These are phyloP conservation scores for Dryoscopus gambensis DNA, from an alignment of 2,113 vertebrate genomes.

Conservation along the genomic window DNA sequence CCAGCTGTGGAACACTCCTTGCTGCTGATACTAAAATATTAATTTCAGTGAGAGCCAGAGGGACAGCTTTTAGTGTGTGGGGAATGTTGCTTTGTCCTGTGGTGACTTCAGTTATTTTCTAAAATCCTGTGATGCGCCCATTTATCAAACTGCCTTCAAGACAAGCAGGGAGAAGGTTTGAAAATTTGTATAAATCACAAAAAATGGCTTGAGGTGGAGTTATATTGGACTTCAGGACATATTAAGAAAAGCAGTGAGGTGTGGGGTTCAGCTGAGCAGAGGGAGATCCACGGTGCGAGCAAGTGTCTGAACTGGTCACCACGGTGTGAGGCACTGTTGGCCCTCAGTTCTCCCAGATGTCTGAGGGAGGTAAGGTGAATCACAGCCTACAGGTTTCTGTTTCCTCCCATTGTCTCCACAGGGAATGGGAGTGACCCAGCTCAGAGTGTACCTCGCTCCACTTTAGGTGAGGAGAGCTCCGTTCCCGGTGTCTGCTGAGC, in stretches of 20 bases:
- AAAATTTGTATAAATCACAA: background rate
- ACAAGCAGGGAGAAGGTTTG: background rate
- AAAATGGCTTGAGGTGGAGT: background rate
- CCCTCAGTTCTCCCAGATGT: background rate
- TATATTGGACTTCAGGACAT: background rate
- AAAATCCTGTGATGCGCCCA: fast-evolving
- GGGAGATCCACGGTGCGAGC: background rate
- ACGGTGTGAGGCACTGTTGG: background rate
- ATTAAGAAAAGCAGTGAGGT: background rate
- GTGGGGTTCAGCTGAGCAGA: background rate
- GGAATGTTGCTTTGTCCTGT: background rate
- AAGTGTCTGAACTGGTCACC: background rate
- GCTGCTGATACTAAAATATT: background rate
- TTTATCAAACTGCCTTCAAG: background rate
- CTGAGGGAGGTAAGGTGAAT: background rate
- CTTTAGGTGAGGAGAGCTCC: fast-evolving
- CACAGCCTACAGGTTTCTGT: background rate
- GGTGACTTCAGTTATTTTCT: background rate
- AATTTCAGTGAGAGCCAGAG: background rate
- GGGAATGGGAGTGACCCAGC: background rate
- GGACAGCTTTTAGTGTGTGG: background rate
- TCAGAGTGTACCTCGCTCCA: fast-evolving
- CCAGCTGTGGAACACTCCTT: background rate
- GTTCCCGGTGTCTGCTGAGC: fast-evolving
- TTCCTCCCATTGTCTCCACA: background rate